Conservation (phyloP, 2,888 invertebrate species). For the Latheticus oryzae region DNA sequence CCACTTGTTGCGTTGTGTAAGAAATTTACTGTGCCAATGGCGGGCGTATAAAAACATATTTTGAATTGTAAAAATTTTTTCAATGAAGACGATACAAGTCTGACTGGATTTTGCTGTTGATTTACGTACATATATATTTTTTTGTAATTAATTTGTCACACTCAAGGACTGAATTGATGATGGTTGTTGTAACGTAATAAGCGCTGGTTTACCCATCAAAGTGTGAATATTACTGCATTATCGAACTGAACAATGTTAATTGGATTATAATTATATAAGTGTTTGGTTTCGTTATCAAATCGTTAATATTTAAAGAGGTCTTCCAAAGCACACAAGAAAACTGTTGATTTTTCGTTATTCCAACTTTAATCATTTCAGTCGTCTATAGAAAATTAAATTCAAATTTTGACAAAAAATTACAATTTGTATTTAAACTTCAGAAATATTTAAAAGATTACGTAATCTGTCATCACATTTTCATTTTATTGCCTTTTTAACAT, state of each 20-base stretch:
- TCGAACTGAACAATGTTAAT: conserved; percentile 9
- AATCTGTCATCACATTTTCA: too few species aligned
- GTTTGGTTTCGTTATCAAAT: conserved; percentile 20
- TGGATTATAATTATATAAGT: conserved; percentile 27
- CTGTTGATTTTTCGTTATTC: too few species aligned
- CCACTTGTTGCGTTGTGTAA: conserved; percentile 17
- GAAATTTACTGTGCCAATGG: conserved; percentile 10
- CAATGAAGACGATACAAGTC: not conserved
- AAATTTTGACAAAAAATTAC: too few species aligned
- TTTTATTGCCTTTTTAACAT: too few species aligned
- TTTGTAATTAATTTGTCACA: not conserved
- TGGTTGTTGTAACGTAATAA: conserved; percentile 5
- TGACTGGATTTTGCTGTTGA: conserved; percentile 4
- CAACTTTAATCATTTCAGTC: too few species aligned
- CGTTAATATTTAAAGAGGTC: too few species aligned
- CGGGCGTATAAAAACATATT: conserved; percentile 8
- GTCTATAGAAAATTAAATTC: too few species aligned
- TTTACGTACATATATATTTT: not conserved
- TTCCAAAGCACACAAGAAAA: too few species aligned
- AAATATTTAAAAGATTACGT: too few species aligned
- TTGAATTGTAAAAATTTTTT: conserved; percentile 15
- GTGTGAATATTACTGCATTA: conserved; percentile 19
- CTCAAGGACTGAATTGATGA: conserved; percentile 14
- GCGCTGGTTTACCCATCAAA: conserved; percentile 13
- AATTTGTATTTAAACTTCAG: too few species aligned